A percentile compares a stretch with the other conserved stretches of the same genome.
These are phyloP conservation scores for Galbula dea DNA, from an alignment of 2,113 vertebrate genomes.

Conservation along the genomic window DNA sequence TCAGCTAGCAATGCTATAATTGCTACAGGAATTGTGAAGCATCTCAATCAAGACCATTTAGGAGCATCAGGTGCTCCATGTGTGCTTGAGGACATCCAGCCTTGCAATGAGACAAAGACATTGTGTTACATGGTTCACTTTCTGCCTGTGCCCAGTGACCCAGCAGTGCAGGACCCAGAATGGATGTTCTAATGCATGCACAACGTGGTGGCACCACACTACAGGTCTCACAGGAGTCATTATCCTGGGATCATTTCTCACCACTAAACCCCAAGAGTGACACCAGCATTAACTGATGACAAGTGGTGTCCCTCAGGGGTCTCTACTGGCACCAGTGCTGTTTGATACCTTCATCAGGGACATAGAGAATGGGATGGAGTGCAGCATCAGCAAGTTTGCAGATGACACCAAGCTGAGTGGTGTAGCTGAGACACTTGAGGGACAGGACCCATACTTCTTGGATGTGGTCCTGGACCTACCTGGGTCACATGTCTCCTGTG, in stretches of 20 bases:
- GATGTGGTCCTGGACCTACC: neutral
- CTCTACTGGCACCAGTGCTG: too few species aligned
- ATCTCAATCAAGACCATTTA: neutral
- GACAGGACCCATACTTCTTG: neutral
- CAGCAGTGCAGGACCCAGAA: neutral
- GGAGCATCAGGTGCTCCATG: neutral
- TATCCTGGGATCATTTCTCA: neutral
- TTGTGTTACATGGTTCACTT: neutral
- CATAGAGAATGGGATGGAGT: too few species aligned
- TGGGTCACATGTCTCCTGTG: neutral
- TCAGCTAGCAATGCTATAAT: too few species aligned
- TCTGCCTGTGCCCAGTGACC: neutral
- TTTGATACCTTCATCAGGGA: too few species aligned
- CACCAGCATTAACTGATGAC: neutral
- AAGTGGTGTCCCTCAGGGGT: too few species aligned
- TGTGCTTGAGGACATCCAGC: neutral
- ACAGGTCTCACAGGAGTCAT: neutral
- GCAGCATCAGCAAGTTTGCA: too few species aligned
- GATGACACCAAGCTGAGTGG: too few species aligned
- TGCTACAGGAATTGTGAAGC: neutral
- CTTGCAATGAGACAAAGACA: neutral
- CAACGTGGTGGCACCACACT: neutral
- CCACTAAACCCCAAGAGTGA: neutral
- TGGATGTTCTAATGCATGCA: neutral
- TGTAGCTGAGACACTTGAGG: too few species aligned